A percentile compares a stretch with the other conserved stretches of the same genome.
Conservation (phyloP, 2,888 invertebrate genomes). For the Chouioia cunea region DNA sequence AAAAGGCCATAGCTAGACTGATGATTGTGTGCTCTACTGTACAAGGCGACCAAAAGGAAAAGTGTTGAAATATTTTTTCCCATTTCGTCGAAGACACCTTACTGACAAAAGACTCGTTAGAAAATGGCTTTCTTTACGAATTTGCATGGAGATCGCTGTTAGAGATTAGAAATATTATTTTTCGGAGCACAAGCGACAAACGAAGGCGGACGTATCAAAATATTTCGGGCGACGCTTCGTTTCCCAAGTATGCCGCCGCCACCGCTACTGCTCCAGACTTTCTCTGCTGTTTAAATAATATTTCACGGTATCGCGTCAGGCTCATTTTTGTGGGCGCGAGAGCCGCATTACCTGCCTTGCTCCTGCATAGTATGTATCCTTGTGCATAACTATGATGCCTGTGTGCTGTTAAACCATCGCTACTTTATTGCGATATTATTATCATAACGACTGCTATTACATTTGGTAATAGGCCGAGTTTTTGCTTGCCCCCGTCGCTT, state of each 20-base stretch:
- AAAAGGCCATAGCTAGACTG: slow-evolving; percentile 1
- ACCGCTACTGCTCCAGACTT: slow-evolving; percentile 31
- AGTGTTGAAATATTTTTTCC: slow-evolving; percentile 19
- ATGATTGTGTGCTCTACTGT: no score
- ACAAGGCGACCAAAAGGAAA: slow-evolving; percentile 2
- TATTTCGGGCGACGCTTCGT: slow-evolving; percentile 45
- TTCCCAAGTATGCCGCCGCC: slow-evolving; percentile 48
- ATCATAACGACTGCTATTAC: slow-evolving; percentile 20
- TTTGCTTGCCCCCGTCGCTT: not conserved
- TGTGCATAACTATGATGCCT: slow-evolving; percentile 5
- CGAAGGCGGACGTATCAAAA: slow-evolving; percentile 35
- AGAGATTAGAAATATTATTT: slow-evolving; percentile 30
- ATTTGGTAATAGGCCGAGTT: slow-evolving; percentile 32
- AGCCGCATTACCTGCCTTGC: no score
- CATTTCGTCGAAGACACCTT: not conserved
- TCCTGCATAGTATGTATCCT: slow-evolving; percentile 27
- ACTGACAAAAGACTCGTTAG: slow-evolving; percentile 19
- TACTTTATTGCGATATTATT: slow-evolving; percentile 32
- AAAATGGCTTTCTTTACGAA: slow-evolving; percentile 1
- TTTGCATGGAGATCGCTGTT: not conserved
- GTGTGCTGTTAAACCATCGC: not conserved
- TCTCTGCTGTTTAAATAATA: slow-evolving; percentile 49
- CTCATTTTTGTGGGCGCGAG: no score
- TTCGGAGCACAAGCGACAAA: not conserved
- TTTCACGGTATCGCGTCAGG: slow-evolving; percentile 45